A percentile compares a stretch with the other conserved stretches of the same genome.
phyloP scores from a whole-genome alignment of 2,888 invertebrate species.

The Isotomurus palustris region DNA sequence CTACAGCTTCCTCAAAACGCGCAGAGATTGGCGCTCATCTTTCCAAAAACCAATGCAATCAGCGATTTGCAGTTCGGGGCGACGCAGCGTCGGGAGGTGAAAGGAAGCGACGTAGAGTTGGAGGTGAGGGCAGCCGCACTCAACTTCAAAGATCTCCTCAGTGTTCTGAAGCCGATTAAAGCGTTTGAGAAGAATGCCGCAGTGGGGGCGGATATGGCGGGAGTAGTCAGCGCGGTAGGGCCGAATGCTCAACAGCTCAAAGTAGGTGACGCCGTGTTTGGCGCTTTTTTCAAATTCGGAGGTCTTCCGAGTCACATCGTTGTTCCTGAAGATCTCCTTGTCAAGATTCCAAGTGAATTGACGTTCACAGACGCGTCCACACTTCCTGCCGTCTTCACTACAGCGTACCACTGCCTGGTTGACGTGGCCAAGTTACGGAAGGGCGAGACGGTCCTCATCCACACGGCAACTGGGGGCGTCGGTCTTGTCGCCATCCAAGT shows the following conservation, averaged over 20 bases:
- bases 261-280: conserved; percentile 5
- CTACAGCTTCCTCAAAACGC: conserved; percentile 7
- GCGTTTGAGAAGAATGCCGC: neutral
- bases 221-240: conserved; percentile 8
- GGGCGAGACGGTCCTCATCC: conserved; percentile 11
- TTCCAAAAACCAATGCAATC: conserved; percentile 20
- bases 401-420: conserved; percentile 15
- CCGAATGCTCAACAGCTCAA: neutral
- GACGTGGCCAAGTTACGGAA: conserved; percentile 5
- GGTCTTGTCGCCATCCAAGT: conserved; percentile 21
- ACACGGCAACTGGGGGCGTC: conserved; percentile 15
- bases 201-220: conserved; percentile 4
- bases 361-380: conserved; percentile 14
- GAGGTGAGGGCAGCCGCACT: conserved; percentile 8
- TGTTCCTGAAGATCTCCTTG: neutral
- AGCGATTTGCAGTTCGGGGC: conserved; percentile 18
- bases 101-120: conserved; percentile 18
- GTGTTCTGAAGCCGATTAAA: neutral
- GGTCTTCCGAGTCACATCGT: neutral
- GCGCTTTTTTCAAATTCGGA: neutral
- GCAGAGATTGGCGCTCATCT: conserved; percentile 7
- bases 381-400: conserved; percentile 12
- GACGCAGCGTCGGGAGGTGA: conserved; percentile 1
- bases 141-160: conserved; percentile 8
- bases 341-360: conserved; percentile 9